A percentile compares a stretch with the other conserved stretches of the same genome.
Conservation (phyloP, 2,797 vertebrate genomes). For the Poecilia gillii region DNA sequence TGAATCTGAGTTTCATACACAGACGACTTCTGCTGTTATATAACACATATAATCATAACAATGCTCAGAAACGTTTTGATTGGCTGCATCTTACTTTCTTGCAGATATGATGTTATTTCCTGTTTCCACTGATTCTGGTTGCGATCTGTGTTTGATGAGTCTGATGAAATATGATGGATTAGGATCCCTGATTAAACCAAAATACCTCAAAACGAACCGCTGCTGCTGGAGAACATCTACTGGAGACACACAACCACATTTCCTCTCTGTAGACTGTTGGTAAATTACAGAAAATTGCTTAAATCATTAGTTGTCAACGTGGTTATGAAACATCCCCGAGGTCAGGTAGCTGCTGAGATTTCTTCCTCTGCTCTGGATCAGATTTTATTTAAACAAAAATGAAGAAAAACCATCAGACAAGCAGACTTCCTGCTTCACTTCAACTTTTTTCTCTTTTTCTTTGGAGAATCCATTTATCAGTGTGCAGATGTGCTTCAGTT, state of each 20-base stretch:
- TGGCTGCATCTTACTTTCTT: neutral
- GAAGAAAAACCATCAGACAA: neutral
- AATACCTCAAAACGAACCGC: neutral
- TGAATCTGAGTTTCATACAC: too few relatives aligned
- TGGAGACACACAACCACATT: neutral
- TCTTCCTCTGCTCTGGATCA: neutral
- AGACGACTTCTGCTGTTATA: neutral
- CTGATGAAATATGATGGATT: neutral
- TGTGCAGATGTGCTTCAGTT: neutral
- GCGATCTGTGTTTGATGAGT: neutral
- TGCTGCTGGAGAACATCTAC: neutral
- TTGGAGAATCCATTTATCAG: neutral
- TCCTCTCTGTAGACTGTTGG: neutral
- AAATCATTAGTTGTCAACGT: conserved; percentile 10
- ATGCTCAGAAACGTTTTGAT: neutral
- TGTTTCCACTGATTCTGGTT: conserved; percentile 1
- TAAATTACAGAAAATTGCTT: conserved; percentile 11
- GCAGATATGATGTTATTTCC: neutral
- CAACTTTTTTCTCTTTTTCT: too few relatives aligned
- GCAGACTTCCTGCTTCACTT: neutral
- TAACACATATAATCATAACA: neutral
- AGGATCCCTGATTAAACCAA: neutral
- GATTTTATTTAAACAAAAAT: neutral
- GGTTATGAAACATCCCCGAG: neutral
- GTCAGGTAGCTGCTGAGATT: neutral